Evolutionary conservation across 2,888 invertebrate species (phyloP).

Genomic region (Aphidius colemani): DNA sequence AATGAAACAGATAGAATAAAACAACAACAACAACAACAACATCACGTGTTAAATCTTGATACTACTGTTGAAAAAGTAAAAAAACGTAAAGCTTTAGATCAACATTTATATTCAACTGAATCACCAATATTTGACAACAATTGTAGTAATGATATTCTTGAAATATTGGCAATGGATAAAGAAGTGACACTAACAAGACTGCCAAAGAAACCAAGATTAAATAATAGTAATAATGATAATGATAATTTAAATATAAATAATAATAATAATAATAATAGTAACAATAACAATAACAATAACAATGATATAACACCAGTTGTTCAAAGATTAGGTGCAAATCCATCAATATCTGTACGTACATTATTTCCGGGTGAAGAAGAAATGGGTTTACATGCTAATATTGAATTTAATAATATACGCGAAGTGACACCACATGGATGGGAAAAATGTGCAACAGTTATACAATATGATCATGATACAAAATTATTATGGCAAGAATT

Average conservation of each 20-base stretch:
- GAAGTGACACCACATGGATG: slow-evolving; percentile 82
- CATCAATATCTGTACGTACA: slow-evolving; percentile 81
- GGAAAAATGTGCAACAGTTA: slow-evolving; percentile 78
- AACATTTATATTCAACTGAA: slow-evolving; percentile 41
- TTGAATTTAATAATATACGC: slow-evolving; percentile 74
- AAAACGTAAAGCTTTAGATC: slow-evolving; percentile 53
- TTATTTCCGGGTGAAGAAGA: slow-evolving; percentile 84
- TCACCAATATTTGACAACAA: slow-evolving; percentile 37
- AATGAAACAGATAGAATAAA: slow-evolving; percentile 28
- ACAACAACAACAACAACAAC: too few species aligned
- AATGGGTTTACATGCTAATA: slow-evolving; percentile 75
- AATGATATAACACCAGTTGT: slow-evolving; percentile 68
- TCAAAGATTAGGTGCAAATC: slow-evolving; percentile 74
- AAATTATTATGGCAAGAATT: slow-evolving; percentile 80
- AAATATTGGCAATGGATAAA: slow-evolving; percentile 63
- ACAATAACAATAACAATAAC: slow-evolving; percentile 62
- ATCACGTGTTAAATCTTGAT: slow-evolving; percentile 48
- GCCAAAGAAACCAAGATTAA: slow-evolving; percentile 58
- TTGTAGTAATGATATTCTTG: slow-evolving; percentile 47
- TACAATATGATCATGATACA: slow-evolving; percentile 84
- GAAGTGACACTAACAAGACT: slow-evolving; percentile 67
- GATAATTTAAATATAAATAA: too few species aligned
- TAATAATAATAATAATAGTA: too few species aligned
- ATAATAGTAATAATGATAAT: slow-evolving; percentile 45
- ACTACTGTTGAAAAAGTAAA: slow-evolving; percentile 55